These are phyloP conservation scores for Leptestheria dahalacensis DNA, from an alignment of 1,140 invertebrate genomes.

Conservation along the genomic window DNA sequence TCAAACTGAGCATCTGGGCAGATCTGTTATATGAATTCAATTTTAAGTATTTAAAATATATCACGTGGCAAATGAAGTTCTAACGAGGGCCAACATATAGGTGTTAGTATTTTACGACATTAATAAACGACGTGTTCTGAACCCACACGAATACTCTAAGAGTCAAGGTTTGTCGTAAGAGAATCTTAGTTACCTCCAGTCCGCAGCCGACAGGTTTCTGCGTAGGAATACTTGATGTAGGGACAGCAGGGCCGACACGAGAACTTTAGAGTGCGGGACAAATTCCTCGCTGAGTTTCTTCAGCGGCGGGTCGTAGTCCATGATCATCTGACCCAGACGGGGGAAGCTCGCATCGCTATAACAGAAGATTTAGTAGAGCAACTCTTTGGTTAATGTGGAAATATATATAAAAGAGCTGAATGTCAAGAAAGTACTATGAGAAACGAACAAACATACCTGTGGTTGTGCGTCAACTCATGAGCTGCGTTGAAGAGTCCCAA, in stretches of 20 bases:
- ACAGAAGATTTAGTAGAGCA: conserved; percentile 11
- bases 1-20: conserved; percentile 83
- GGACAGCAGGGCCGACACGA: conserved; percentile 72
- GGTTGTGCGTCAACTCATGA: conserved; percentile 86
- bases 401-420: no score
- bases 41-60: no score
- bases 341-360: conserved; percentile 78
- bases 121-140: no score
- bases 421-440: no score
- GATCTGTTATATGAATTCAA: conserved; percentile 32
- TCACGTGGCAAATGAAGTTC: no score
- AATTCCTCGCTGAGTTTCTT: conserved; percentile 96
- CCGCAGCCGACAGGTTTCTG: conserved; percentile 82
- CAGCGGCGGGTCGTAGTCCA: conserved; percentile 91
- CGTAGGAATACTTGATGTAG: conserved; percentile 71
- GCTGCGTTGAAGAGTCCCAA: conserved; percentile 93
- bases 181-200: conserved; percentile 56
- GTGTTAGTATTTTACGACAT: no score
- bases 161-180: no score
- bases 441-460: conserved; percentile 34
- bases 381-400: no score
- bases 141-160: no score
- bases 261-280: conserved; percentile 75
- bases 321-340: conserved; percentile 86
- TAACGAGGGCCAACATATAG: no score